Conservation (phyloP, 2,113 vertebrate genomes). For the Catagonus wagneri region DNA sequence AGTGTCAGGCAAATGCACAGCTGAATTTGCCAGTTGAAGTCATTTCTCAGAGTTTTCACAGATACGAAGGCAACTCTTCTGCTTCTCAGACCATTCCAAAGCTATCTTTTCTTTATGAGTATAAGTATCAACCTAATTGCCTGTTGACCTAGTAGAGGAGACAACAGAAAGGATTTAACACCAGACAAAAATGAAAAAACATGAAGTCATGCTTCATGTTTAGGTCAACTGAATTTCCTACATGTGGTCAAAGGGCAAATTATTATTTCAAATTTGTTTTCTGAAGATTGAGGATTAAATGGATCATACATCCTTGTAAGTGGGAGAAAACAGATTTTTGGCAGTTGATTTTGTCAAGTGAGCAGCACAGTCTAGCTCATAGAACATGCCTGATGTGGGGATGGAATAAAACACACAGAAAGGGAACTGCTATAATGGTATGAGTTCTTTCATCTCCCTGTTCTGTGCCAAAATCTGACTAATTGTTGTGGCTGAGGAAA, state of each 20-base stretch:
- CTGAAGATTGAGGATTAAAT: neutral
- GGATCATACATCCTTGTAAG: neutral
- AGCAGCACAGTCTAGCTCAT: neutral
- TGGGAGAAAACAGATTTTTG: neutral
- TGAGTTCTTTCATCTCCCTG: neutral
- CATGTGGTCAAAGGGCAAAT: neutral
- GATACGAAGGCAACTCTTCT: neutral
- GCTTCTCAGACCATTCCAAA: neutral
- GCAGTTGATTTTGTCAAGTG: neutral
- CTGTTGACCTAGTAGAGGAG: neutral
- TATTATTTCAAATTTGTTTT: neutral
- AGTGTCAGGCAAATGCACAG: neutral
- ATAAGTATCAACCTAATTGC: neutral
- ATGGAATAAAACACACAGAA: conserved; percentile 51
- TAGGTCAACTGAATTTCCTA: neutral
- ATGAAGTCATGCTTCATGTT: neutral
- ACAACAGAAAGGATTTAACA: neutral
- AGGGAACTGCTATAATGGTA: neutral
- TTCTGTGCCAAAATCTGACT: conserved; percentile 34
- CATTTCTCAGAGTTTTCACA: neutral
- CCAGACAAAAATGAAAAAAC: neutral
- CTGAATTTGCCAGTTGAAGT: neutral
- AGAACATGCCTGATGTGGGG: neutral
- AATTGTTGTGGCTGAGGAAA: conserved; percentile 55
- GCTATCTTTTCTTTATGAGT: neutral